Conservation (phyloP, 2,797 vertebrate genomes). For the Leptatherina wallacei region DNA sequence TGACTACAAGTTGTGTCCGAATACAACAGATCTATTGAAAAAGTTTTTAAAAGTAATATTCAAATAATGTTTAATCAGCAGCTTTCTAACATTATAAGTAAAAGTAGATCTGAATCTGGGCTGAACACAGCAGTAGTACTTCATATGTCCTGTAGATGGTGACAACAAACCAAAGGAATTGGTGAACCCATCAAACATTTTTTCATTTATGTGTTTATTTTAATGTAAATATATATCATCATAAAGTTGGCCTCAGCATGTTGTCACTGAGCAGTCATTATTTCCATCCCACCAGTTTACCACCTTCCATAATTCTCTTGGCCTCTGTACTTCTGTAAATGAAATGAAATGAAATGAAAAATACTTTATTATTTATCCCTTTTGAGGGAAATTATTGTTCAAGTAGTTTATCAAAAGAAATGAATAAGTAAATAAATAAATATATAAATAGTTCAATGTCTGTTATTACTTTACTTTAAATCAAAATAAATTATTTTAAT, state of each 20-base stretch:
- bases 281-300: background rate
- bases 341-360: too few relatives aligned
- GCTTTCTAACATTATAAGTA: background rate
- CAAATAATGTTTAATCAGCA: background rate
- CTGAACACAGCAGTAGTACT: conserved; percentile 30
- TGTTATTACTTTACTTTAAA: too few relatives aligned
- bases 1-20: background rate
- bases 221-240: background rate
- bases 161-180: conserved; percentile 44
- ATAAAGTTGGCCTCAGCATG: background rate
- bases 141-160: conserved; percentile 63
- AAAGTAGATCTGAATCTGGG: background rate
- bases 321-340: too few relatives aligned
- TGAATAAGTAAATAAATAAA: too few relatives aligned
- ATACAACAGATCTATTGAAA: background rate
- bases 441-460: too few relatives aligned
- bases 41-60: background rate
- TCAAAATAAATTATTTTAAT: too few relatives aligned
- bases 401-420: too few relatives aligned
- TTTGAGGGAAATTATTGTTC: too few relatives aligned
- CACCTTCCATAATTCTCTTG: too few relatives aligned
- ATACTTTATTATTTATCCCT: too few relatives aligned
- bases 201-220: background rate
- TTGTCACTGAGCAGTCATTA: background rate
- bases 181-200: background rate